phyloP scores from a whole-genome alignment of 2,113 vertebrate species.

The Syngnathus floridae region DNA sequence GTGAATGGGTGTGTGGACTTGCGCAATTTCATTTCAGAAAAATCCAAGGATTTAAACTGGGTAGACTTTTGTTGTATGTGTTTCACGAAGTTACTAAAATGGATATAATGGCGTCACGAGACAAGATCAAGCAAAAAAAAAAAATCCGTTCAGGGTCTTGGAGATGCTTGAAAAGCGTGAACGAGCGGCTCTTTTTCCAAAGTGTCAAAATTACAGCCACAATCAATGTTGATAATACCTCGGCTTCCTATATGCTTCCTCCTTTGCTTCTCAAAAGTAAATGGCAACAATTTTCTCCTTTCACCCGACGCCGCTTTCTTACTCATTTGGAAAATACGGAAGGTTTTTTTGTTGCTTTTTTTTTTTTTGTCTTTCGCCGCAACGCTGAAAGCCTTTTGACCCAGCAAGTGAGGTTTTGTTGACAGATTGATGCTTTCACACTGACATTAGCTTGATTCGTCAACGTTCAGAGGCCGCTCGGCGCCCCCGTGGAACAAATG shows the following conservation, averaged over 20 bases:
- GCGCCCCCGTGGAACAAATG: conserved; percentile 67
- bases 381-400: conserved; percentile 69
- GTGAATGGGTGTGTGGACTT: not conserved
- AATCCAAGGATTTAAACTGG: too few species aligned
- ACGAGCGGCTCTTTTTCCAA: conserved; percentile 24
- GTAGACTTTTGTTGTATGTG: too few species aligned
- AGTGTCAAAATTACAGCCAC: conserved; percentile 54
- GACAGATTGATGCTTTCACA: conserved; percentile 71
- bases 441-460: conserved; percentile 69
- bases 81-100: not conserved
- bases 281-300: conserved; percentile 68
- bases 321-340: conserved; percentile 38
- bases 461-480: conserved; percentile 46
- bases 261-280: conserved; percentile 52
- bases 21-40: not conserved
- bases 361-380: conserved; percentile 30
- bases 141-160: too few species aligned
- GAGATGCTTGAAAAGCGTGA: too few species aligned
- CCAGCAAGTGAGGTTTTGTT: conserved; percentile 70
- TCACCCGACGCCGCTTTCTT: conserved; percentile 53
- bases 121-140: conserved; percentile 1
- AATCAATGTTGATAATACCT: conserved; percentile 62
- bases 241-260: conserved; percentile 38
- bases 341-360: conserved; percentile 13
- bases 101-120: conserved; percentile 23